Evolutionary conservation across 1,140 invertebrate genomes (phyloP), one percentile per base, ranked within the genome.

Genomic region (Cyclargus thomasi): DNA sequence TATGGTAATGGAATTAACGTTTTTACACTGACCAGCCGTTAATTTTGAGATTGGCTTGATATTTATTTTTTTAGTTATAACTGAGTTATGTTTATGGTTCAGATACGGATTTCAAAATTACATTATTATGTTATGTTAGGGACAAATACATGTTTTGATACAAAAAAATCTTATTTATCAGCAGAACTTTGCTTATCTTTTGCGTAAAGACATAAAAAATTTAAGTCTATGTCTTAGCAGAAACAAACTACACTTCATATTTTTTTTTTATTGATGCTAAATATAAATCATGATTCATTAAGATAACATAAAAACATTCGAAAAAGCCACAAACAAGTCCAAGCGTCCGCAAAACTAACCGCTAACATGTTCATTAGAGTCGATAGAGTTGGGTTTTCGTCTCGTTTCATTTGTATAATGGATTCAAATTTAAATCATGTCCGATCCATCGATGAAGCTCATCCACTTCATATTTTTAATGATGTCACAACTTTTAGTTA

Each of bases 1-100:
- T 78, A 75, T 68, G 76, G 77, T 80, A 79, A 79, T 80, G 75
- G 75, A 79, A 74, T 68, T 67, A 67, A 74, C 75, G 81, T 83
- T 74, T 68, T 57, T 20, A 66, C 55, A 22, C 21, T 55, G 21
- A 59, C 64, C 23, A 55, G 64, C 39, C 23, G 29, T 29, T 29
- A 8, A 29, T 29, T 29, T 29, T 8, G 29, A 29, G 29, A 35
- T 35, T 35, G 3, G 3, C 8, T 35, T 35, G 29, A n/a, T n/a
- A n/a, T n/a, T n/a, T n/a, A n/a, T n/a, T n/a, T n/a, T n/a, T n/a
- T n/a, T n/a, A n/a, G n/a, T n/a, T n/a, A n/a, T n/a, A n/a, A n/a
- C n/a, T n/a, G n/a, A n/a, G n/a, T n/a, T n/a, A n/a, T n/a, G n/a
- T n/a, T n/a, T n/a, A n/a, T n/a, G n/a, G n/a, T n/a, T n/a, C n/a